phyloP scores from a whole-genome alignment of 37 sponge, comb jelly and placozoan genomes.

The Amphimedon queenslandica region DNA sequence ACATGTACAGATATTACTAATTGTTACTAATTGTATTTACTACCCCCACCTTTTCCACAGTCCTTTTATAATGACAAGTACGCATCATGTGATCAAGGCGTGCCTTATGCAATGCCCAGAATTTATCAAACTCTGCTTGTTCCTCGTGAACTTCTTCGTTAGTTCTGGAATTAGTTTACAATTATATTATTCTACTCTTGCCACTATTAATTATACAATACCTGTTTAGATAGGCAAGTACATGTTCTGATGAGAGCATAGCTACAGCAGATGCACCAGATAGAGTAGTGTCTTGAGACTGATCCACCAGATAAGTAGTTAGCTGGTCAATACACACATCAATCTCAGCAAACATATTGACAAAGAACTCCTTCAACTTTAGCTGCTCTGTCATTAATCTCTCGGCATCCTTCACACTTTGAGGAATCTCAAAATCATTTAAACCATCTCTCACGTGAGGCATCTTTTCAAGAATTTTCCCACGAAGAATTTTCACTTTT shows the following conservation, averaged over 20 bases:
- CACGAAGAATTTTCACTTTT: constrained; percentile 10
- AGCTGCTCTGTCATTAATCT: constrained; percentile 50
- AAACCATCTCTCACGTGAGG: constrained; percentile 25
- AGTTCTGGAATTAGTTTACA: not conserved
- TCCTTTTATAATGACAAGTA: constrained; percentile 55
- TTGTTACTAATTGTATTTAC: no score
- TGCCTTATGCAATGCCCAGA: constrained; percentile 67
- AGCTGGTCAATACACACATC: constrained; percentile 33
- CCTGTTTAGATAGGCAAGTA: not conserved
- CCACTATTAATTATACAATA: not conserved
- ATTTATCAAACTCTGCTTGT: constrained; percentile 31
- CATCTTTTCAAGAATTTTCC: constrained; percentile 4
- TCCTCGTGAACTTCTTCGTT: constrained; percentile 25
- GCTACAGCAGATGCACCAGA: not conserved
- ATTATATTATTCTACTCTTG: not conserved
- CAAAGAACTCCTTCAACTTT: constrained; percentile 58
- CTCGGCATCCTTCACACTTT: constrained; percentile 61
- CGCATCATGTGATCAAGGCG: constrained; percentile 67
- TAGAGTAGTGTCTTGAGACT: not conserved
- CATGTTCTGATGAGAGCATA: not conserved
- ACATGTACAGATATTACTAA: no score
- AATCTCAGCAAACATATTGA: constrained; percentile 39
- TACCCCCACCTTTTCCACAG: constrained; percentile 55
- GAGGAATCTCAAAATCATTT: constrained; percentile 14
- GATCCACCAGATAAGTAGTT: constrained; percentile 3